These are phyloP conservation scores for Spodoptera litura DNA, from an alignment of 1,140 invertebrate species.

Conservation along the genomic window DNA sequence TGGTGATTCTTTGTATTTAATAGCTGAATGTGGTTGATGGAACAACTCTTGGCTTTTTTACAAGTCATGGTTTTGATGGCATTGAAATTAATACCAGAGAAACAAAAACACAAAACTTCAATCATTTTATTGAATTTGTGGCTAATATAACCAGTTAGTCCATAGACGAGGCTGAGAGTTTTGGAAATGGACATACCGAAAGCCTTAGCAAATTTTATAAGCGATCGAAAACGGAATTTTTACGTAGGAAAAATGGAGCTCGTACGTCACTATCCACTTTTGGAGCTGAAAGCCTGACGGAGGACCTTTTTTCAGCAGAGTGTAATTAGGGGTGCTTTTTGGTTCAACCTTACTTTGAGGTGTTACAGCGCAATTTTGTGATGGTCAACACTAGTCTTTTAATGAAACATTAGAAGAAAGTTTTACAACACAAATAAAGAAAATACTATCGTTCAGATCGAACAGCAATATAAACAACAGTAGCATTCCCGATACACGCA, in stretches of 20 bases:
- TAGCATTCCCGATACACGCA: too few relatives aligned
- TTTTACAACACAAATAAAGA: too few relatives aligned
- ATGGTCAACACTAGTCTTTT: neutral
- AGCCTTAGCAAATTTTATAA: conserved; percentile 25
- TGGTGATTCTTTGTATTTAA: too few relatives aligned
- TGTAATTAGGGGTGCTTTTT: conserved; percentile 22
- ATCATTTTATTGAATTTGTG: too few relatives aligned
- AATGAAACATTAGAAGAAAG: neutral
- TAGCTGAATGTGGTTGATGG: too few relatives aligned
- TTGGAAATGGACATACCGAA: neutral
- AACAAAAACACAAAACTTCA: neutral
- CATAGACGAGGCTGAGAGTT: neutral
- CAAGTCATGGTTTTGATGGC: too few relatives aligned
- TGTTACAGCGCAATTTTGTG: neutral
- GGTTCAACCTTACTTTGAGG: neutral
- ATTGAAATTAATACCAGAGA: neutral
- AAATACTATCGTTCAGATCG: too few relatives aligned
- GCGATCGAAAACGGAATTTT: conserved; percentile 12
- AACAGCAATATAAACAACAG: too few relatives aligned
- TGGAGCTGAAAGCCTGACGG: conserved; percentile 16
- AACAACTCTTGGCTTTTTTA: too few relatives aligned
- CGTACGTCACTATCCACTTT: neutral
- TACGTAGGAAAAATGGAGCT: neutral
- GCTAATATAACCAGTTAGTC: neutral
- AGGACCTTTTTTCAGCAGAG: neutral